Evolutionary conservation across 2,113 vertebrate species (phyloP).

Genomic region (Diglossa brunneiventris): DNA sequence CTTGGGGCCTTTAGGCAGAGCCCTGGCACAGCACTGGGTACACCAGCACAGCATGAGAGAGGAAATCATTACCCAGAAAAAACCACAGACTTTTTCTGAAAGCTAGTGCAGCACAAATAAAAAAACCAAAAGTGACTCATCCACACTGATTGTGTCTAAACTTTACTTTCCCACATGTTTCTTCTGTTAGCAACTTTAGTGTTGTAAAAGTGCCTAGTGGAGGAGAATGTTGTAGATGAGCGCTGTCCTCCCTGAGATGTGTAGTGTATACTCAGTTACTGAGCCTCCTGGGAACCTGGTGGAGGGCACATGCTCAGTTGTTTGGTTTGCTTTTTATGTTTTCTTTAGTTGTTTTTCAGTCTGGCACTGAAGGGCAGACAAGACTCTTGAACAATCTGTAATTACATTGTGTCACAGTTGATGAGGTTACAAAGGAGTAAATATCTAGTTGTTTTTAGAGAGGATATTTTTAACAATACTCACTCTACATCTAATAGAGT

Average conservation of each 20-base stretch:
- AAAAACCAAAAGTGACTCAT: neutral
- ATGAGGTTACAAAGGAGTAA: slow-evolving; percentile 68
- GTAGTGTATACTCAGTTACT: neutral
- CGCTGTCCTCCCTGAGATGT: neutral
- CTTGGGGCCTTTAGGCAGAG: fast-evolving
- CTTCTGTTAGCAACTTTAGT: neutral
- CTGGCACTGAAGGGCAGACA: slow-evolving; percentile 49
- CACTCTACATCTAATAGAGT: slow-evolving; percentile 52
- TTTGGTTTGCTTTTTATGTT: slow-evolving; percentile 18
- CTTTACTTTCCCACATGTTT: slow-evolving; percentile 5
- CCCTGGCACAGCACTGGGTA: neutral
- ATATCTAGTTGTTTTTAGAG: slow-evolving; percentile 54
- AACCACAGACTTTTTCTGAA: neutral
- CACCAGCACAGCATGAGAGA: neutral
- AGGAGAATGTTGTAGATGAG: neutral
- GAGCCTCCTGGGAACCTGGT: neutral
- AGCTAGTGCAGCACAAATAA: neutral
- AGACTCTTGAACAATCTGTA: slow-evolving; percentile 63
- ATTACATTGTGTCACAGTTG: slow-evolving; percentile 61
- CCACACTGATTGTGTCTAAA: neutral
- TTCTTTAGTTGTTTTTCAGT: slow-evolving; percentile 38
- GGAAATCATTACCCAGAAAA: neutral
- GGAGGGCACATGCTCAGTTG: neutral
- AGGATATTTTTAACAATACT: slow-evolving; percentile 55
- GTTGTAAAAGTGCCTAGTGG: neutral